Evolutionary conservation across 2,113 vertebrate genomes (phyloP).

Genomic region (Acrocephalus arundinaceus): DNA sequence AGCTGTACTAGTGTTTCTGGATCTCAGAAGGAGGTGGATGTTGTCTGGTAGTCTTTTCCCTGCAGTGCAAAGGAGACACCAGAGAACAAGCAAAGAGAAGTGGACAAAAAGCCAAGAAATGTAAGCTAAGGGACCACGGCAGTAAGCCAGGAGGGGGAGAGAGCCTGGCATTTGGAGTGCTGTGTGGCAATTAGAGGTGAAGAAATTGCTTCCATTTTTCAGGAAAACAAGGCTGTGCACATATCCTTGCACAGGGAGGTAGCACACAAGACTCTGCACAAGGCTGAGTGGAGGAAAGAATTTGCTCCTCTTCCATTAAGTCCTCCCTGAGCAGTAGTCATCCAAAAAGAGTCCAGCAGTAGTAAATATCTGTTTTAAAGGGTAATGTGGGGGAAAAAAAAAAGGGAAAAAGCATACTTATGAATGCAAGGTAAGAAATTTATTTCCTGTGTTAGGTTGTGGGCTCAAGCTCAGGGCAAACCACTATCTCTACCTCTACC

Average conservation of each 20-base stretch:
- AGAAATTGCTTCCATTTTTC: background rate
- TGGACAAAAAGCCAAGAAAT: background rate
- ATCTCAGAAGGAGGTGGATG: background rate
- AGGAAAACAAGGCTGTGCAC: background rate
- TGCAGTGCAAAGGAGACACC: background rate
- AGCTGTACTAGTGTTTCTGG: background rate
- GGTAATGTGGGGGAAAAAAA: background rate
- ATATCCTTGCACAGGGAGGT: background rate
- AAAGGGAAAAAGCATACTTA: background rate
- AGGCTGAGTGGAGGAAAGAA: background rate
- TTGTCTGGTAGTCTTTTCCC: background rate
- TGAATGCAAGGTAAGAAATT: background rate
- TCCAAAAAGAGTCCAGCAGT: background rate
- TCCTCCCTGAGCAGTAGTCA: background rate
- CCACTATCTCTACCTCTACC: background rate
- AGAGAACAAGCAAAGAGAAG: background rate
- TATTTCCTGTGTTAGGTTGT: background rate
- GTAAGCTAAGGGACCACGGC: background rate
- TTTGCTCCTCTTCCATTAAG: background rate
- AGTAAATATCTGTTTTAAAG: background rate
- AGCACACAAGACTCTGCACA: accelerated
- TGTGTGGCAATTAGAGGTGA: constrained; percentile 1
- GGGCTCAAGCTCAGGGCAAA: background rate
- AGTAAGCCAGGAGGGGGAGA: background rate
- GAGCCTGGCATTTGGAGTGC: background rate